Base-by-base conservation (phyloP, 2,888 invertebrate genomes). In the Argyra leucocephala region DNA sequence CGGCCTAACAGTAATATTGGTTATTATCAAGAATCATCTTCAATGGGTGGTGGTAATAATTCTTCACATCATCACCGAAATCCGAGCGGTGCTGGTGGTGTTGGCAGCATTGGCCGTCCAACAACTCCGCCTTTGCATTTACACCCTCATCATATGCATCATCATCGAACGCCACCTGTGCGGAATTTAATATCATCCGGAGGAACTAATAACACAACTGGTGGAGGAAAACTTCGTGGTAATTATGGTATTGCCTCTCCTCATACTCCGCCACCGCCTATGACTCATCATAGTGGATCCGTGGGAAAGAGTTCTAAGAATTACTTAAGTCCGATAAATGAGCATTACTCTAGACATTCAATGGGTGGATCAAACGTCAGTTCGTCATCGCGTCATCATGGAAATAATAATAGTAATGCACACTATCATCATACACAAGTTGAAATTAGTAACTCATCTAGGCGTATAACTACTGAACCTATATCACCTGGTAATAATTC, bases 241-340 rank as follows among this genome's bases (percentile, higher is more conserved):
- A 68, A 69, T 64, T 66, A 74, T 71, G 22, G 68, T 63, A 62
- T 72, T 71, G 73, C 74, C 62, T 78, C 79, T 48, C 80, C 80
- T 22, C 80, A 80, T 31, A 80, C 80, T 65, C 80, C 80, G n/a
- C 80, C 80, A 63, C 72, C 48, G 5, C 48, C 48, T 15, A 48
- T 48, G 48, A 18, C 18, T 48, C 48, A 48, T n/a, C 48, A 48
- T 22, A 63, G 62, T 31, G 64, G 66, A 64, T 69, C 66, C 23
- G 67, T 64, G 1, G 63, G 57, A 22, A 26, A 64, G 9, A 69
- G 68, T 31, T 68, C 69, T 7, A 69, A 69, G 58, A 70, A 69
- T 57, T 68, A 72, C 64, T 66, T 65, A 18, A 68, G 69, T 65
- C 71, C 70, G 5, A 66, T 68, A 10, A 63, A 65, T 10, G 64